Percentiles rank a stretch among this genome's conserved stretches.
Conservation (phyloP, 2,888 invertebrate species). For the Lathronympha strigana region DNA sequence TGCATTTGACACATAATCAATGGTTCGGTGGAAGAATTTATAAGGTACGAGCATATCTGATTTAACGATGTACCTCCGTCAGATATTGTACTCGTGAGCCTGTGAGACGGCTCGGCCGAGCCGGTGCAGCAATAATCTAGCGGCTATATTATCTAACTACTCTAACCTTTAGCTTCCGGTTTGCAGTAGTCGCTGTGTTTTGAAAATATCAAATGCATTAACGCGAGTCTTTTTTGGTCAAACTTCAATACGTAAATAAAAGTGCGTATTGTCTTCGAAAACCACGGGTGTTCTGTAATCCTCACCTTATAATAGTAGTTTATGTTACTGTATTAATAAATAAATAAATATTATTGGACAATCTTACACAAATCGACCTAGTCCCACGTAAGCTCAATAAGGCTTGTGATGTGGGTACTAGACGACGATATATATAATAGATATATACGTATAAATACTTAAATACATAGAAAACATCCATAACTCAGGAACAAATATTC, state of each 20-base stretch:
- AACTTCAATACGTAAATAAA: not conserved
- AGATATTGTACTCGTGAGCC: not conserved
- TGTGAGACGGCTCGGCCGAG: not conserved
- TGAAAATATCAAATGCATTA: conserved; percentile 11
- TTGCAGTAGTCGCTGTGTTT: conserved; percentile 7
- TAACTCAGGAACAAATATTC: too few relatives aligned
- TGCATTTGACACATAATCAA: not conserved
- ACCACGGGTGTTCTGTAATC: not conserved
- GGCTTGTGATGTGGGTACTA: too few relatives aligned
- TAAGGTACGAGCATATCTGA: not conserved
- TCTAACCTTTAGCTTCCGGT: not conserved
- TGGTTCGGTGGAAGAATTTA: not conserved
- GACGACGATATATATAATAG: too few relatives aligned
- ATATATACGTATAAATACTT: too few relatives aligned
- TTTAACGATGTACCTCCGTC: not conserved
- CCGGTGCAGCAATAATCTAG: conserved; percentile 3
- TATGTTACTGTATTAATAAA: too few relatives aligned
- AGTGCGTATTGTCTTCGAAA: not conserved
- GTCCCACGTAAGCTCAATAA: too few relatives aligned
- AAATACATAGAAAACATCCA: too few relatives aligned
- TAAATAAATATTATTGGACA: too few relatives aligned
- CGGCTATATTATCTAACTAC: conserved; percentile 4
- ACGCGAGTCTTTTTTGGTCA: conserved; percentile 5
- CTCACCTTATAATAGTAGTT: too few relatives aligned
- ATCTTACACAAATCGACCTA: too few relatives aligned